Conservation (phyloP, 23 tunicate species). For the Ciona savignyi region DNA sequence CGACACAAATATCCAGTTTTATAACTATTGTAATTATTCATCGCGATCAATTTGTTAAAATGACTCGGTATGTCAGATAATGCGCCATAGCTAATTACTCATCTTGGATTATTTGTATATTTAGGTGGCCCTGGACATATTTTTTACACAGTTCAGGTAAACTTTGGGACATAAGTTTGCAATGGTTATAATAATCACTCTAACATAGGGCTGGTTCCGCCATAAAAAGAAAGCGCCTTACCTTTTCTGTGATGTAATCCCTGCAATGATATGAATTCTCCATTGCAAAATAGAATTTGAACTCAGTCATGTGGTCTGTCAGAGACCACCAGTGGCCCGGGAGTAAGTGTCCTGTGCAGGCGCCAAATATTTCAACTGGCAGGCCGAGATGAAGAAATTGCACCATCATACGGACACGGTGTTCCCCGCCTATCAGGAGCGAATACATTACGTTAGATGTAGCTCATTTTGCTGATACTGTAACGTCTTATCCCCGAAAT, state of each 20-base stretch:
- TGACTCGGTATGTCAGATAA: no score
- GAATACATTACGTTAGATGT: no score
- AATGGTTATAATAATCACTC: no score
- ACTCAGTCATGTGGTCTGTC: neutral
- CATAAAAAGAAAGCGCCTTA: neutral
- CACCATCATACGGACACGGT: neutral
- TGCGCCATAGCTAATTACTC: no score
- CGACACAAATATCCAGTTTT: no score
- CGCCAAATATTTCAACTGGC: neutral
- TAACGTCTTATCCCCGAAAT: no score
- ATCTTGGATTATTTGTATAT: no score
- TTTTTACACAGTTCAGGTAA: no score
- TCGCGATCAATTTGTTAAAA: no score
- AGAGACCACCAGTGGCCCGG: neutral
- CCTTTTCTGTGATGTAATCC: neutral
- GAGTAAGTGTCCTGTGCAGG: neutral
- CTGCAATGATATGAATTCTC: slow-evolving; percentile 1
- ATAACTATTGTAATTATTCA: no score
- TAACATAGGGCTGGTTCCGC: slow-evolving; percentile 1
- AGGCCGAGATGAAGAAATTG: neutral
- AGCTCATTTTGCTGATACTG: no score
- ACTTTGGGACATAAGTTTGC: neutral
- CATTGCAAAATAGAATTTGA: neutral
- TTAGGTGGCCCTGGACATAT: no score
- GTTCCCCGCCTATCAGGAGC: neutral